Evolutionary conservation across 2,113 vertebrate genomes (phyloP), one percentile per base, ranked within the genome.

Genomic region (Cinclus cinclus): DNA sequence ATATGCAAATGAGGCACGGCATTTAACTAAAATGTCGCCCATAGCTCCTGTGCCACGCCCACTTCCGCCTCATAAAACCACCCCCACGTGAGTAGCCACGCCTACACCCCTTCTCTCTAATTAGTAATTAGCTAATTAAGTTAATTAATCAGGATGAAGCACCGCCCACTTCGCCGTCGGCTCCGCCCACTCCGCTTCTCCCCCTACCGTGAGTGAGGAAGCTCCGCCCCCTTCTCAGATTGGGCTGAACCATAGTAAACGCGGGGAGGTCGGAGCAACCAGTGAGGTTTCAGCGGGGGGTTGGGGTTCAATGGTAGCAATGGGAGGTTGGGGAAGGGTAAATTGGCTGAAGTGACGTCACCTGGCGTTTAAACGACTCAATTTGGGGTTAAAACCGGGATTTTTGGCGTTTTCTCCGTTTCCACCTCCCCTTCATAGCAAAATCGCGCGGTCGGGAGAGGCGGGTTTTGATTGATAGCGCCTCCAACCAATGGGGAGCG

Each of bases 291-390:
- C 1, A 1, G 1, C 1, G 4, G 0, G 2, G 1, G 30, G 49
- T 65, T 19, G 1, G 1, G 1, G 1, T 9, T 21, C 41, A 31
- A 31, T 35, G 15, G 0, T 12, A 7, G 25, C 62, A 4, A 5
- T 5, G 13, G 2, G 0, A 2, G 7, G 6, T 6, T 5, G 7
- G 6, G 3, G 3, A 23, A 4, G 11, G 11, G 1, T 8, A 0
- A 0, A 2, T 1, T 8, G 3, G 0, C 0, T 1, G 5, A 2
- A 0, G 9, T 67, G 27, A 55, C 50, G 50, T 56, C 62, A 25
- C 0, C 0, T 1, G 5, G 39, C 9, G 7, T 3, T 5, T 1
- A 1, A 24, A 6, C 9, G 1, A 21, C 4, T 0, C 3, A 25
- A 25, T 80, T 80, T 67, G 41, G 17, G 50, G 1, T 16, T 3